Conservation (phyloP, 2,797 vertebrate genomes). For the Apogon talboti region DNA sequence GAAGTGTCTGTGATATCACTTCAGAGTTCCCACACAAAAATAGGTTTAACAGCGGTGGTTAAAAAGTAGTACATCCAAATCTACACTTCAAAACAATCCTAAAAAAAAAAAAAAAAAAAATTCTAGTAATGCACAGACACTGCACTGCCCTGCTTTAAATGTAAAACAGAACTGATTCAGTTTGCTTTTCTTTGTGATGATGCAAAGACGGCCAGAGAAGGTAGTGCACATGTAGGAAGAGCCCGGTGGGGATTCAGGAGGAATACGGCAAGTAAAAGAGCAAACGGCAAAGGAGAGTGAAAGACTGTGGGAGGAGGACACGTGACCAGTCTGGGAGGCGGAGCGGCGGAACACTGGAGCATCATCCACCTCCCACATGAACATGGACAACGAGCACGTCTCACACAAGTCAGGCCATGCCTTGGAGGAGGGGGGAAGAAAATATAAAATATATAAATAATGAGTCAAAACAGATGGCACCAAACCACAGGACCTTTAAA, state of each 20-base stretch:
- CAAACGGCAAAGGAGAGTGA: slow-evolving; percentile 45
- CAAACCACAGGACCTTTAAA: slow-evolving; percentile 74
- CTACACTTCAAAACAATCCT: not conserved
- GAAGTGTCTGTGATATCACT: too few species aligned
- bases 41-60: too few species aligned
- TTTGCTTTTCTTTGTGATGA: slow-evolving; percentile 1
- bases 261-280: slow-evolving; percentile 36
- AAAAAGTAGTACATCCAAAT: too few species aligned
- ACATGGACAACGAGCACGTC: slow-evolving; percentile 33
- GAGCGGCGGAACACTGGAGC: slow-evolving; percentile 45
- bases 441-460: slow-evolving; percentile 78
- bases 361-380: slow-evolving; percentile 56
- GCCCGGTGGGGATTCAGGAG: not conserved
- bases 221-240: slow-evolving; percentile 9
- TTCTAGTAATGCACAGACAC: not conserved
- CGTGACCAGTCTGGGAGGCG: slow-evolving; percentile 58
- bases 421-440: slow-evolving; percentile 44
- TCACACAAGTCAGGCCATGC: slow-evolving; percentile 50
- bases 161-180: not conserved
- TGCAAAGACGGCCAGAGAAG: slow-evolving; percentile 14
- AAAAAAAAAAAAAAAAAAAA: too few species aligned
- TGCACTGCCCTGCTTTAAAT: not conserved
- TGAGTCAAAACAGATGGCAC: slow-evolving; percentile 78
- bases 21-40: too few species aligned
- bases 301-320: slow-evolving; percentile 63